Evolutionary conservation across 2,113 vertebrate genomes (phyloP).

Genomic region (Scatophagus argus): DNA sequence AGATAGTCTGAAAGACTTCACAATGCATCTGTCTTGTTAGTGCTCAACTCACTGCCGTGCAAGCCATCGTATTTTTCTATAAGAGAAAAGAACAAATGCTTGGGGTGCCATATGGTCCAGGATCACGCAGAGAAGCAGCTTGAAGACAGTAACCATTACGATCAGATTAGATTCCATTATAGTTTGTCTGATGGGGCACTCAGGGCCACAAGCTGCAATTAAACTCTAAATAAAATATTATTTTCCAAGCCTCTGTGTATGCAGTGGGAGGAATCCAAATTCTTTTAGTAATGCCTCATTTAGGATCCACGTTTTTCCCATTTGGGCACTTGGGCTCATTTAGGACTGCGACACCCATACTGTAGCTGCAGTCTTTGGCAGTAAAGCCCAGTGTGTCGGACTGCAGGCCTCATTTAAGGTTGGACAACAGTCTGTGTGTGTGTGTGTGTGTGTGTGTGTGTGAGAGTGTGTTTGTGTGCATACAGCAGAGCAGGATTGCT

Average conservation of each 20-base stretch:
- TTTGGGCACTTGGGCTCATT: constrained; percentile 69
- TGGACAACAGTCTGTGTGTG: constrained; percentile 26
- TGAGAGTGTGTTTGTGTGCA: neutral
- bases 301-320: constrained; percentile 68
- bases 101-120: constrained; percentile 54
- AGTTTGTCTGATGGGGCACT: constrained; percentile 76
- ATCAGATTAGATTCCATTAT: constrained; percentile 77
- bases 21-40: constrained; percentile 57
- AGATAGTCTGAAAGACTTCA: constrained; percentile 14
- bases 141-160: constrained; percentile 75
- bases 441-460: constrained; percentile 4
- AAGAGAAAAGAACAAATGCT: constrained; percentile 30
- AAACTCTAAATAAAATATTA: constrained; percentile 82
- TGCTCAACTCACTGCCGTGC: constrained; percentile 2
- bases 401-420: constrained; percentile 65
- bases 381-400: constrained; percentile 60
- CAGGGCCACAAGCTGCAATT: constrained; percentile 80
- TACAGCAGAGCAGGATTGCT: constrained; percentile 14
- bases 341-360: constrained; percentile 58
- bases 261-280: constrained; percentile 74
- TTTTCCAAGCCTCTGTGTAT: constrained; percentile 68
- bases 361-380: constrained; percentile 57
- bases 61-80: constrained; percentile 31
- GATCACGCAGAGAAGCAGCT: constrained; percentile 52
- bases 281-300: constrained; percentile 76